Evolutionary conservation across 2,888 invertebrate species (phyloP).

Genomic region (Meliscaeva auricollis): DNA sequence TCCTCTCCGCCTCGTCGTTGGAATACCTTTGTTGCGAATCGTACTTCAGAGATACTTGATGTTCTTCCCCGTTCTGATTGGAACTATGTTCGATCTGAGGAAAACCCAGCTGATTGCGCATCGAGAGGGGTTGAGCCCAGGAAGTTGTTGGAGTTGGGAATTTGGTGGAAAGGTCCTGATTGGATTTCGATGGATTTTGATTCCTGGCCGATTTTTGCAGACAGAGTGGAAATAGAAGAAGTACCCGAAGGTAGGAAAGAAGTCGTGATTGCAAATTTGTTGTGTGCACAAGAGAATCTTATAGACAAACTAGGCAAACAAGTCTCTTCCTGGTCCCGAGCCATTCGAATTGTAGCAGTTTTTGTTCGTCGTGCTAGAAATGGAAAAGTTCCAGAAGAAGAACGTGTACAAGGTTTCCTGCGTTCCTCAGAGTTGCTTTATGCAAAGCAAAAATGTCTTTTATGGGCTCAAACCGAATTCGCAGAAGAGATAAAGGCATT

Average conservation of each 20-base stretch:
- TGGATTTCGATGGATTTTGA: slow-evolving; percentile 23
- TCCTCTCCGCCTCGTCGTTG: slow-evolving; percentile 58
- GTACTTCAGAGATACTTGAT: slow-evolving; percentile 72
- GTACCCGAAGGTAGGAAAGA: neutral
- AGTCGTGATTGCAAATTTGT: neutral
- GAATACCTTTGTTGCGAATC: slow-evolving; percentile 39
- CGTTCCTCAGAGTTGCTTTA: neutral
- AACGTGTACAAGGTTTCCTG: neutral
- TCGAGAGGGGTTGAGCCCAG: slow-evolving; percentile 68
- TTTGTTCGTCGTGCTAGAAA: neutral
- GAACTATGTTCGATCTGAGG: slow-evolving; percentile 19
- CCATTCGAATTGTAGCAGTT: neutral
- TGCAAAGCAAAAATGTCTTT: neutral
- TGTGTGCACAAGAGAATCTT: neutral
- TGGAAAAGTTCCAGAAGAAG: too few relatives aligned
- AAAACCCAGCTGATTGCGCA: slow-evolving; percentile 71
- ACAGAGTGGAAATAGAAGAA: slow-evolving; percentile 8
- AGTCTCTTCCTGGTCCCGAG: neutral
- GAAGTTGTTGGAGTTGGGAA: slow-evolving; percentile 42
- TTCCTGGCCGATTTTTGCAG: neutral
- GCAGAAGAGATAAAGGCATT: neutral
- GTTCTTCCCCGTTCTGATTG: neutral
- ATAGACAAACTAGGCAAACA: neutral
- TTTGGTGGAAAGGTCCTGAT: slow-evolving; percentile 28
- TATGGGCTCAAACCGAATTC: neutral